phyloP scores from a whole-genome alignment of 1,140 invertebrate species.

The Hyles vespertilio region DNA sequence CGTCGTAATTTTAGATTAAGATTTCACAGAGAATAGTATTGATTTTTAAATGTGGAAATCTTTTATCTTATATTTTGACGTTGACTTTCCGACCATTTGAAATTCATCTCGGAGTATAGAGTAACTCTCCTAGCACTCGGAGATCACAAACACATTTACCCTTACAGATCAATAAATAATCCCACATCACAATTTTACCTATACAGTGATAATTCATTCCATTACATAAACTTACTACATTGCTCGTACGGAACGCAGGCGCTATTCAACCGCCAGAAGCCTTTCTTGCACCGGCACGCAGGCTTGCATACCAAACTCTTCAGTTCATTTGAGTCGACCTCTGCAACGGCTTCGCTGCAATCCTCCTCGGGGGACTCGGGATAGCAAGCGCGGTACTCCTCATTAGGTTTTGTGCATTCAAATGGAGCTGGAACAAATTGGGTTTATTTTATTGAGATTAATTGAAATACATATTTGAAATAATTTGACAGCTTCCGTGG shows the following conservation, averaged over 20 bases:
- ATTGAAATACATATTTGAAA: background rate
- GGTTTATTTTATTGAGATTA: background rate
- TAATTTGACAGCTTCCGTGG: background rate
- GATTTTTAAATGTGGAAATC: too few species aligned
- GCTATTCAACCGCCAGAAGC: conserved; percentile 3
- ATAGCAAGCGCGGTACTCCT: conserved; percentile 1
- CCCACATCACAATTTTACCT: too few species aligned
- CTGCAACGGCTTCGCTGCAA: conserved; percentile 4
- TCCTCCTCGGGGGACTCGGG: background rate
- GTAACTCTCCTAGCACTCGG: too few species aligned
- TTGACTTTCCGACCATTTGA: too few species aligned
- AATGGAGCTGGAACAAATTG: conserved; percentile 4
- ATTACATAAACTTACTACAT: conserved; percentile 6
- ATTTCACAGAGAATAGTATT: too few species aligned
- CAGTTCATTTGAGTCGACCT: background rate
- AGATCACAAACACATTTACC: too few species aligned
- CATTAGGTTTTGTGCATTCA: background rate
- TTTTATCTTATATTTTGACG: too few species aligned
- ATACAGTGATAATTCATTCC: too few species aligned
- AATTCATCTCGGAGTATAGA: too few species aligned
- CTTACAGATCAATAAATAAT: too few species aligned
- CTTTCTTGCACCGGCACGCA: background rate
- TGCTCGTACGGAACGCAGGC: conserved; percentile 1
- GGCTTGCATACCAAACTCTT: conserved; percentile 1
- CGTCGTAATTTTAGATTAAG: too few species aligned